Evolutionary conservation across 2,888 invertebrate species (phyloP).

Genomic region (Lordiphosa fenestrarum): DNA sequence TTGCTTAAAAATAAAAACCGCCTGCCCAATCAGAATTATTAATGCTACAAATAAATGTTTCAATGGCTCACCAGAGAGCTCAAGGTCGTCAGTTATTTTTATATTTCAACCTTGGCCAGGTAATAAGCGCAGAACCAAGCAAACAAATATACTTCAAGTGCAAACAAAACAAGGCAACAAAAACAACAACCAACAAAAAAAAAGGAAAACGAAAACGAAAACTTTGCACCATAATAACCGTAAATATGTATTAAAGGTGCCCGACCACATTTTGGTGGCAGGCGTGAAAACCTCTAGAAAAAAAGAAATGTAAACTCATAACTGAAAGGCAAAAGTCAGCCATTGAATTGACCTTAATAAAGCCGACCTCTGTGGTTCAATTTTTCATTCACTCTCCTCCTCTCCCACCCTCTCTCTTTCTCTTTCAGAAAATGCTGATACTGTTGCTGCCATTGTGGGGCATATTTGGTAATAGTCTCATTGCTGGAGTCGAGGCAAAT

Average conservation of each 20-base stretch:
- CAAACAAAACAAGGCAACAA: not conserved
- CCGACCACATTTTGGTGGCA: constrained; percentile 19
- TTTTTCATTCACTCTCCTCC: constrained; percentile 40
- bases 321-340: constrained; percentile 56
- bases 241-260: constrained; percentile 39
- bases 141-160: not conserved
- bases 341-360: constrained; percentile 75
- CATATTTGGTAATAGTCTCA: constrained; percentile 78
- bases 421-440: constrained; percentile 80
- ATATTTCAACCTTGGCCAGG: too few relatives aligned
- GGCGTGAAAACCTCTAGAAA: constrained; percentile 30
- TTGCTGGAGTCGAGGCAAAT: constrained; percentile 77
- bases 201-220: constrained; percentile 7
- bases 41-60: too few relatives aligned
- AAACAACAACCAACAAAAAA: too few relatives aligned
- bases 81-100: too few relatives aligned
- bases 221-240: constrained; percentile 17
- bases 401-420: constrained; percentile 38
- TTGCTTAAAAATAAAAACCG: too few relatives aligned
- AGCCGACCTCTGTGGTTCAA: constrained; percentile 51
- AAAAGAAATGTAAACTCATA: constrained; percentile 21
- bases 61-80: too few relatives aligned
- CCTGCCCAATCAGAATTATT: too few relatives aligned
- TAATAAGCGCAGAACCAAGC: not conserved
- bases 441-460: constrained; percentile 79